phyloP scores from a whole-genome alignment of 2,888 invertebrate species.

The Melipona beecheii region DNA sequence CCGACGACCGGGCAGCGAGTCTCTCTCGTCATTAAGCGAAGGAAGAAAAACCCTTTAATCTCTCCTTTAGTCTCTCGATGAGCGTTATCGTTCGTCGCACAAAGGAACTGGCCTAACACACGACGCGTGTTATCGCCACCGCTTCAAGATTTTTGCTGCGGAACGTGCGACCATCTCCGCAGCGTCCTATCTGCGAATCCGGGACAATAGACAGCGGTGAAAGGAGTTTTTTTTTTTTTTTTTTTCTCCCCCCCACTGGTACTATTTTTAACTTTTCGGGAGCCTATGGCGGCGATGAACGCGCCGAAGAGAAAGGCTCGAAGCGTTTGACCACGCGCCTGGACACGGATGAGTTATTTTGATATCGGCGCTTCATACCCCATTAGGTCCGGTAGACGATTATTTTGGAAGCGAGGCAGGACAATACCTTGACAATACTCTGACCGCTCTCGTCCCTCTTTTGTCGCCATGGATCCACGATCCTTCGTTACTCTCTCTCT shows the following conservation, averaged over 20 bases:
- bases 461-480: slow-evolving; percentile 17
- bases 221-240: slow-evolving; percentile 70
- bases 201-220: slow-evolving; percentile 65
- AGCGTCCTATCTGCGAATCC: slow-evolving; percentile 57
- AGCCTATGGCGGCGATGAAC: slow-evolving; percentile 31
- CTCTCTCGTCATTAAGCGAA: neutral
- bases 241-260: slow-evolving; percentile 10
- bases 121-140: slow-evolving; percentile 31
- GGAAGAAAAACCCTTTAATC: neutral
- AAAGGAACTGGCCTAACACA: slow-evolving; percentile 15
- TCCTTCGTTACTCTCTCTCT: neutral
- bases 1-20: neutral
- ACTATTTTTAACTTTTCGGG: slow-evolving; percentile 68
- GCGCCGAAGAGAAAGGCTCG: slow-evolving; percentile 54
- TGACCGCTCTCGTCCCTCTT: slow-evolving; percentile 68
- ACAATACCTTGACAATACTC: slow-evolving; percentile 82
- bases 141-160: slow-evolving; percentile 59
- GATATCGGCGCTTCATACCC: slow-evolving; percentile 82
- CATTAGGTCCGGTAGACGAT: slow-evolving; percentile 80
- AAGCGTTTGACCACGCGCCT: slow-evolving; percentile 67
- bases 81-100: slow-evolving; percentile 8
- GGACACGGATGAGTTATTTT: slow-evolving; percentile 79
- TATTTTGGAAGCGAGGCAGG: slow-evolving; percentile 78
- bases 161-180: slow-evolving; percentile 10
- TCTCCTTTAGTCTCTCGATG: neutral